Percentiles rank a stretch among this genome's conserved stretches.
Evolutionary conservation across 2,888 invertebrate genomes (phyloP).

Genomic region (Agrochola lychnidis): DNA sequence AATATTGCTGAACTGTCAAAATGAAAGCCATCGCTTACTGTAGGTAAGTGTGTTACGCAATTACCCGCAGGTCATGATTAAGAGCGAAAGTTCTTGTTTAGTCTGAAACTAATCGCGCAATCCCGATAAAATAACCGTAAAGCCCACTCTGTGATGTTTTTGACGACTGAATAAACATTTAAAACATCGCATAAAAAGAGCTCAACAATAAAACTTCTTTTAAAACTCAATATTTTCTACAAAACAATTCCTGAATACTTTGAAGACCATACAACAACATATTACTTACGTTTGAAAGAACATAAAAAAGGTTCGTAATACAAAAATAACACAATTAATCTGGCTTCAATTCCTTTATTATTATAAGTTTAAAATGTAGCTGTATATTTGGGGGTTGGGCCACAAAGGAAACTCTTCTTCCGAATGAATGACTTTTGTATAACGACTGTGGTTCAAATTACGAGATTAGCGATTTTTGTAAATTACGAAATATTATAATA

Average conservation of each 20-base stretch:
- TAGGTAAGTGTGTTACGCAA: not conserved
- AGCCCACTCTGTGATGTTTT: not conserved
- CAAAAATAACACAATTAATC: constrained; percentile 87
- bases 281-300: constrained; percentile 78
- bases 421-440: constrained; percentile 79
- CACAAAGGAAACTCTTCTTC: constrained; percentile 82
- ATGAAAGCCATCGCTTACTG: not conserved
- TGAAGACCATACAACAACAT: constrained; percentile 71
- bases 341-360: constrained; percentile 80
- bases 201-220: constrained; percentile 56
- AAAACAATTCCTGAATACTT: constrained; percentile 40
- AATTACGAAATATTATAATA: not conserved
- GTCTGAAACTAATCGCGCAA: not conserved
- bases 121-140: not conserved
- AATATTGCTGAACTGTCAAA: not conserved
- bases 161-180: constrained; percentile 4
- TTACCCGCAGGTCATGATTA: not conserved
- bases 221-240: constrained; percentile 74
- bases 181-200: constrained; percentile 31
- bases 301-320: constrained; percentile 73
- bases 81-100: not conserved
- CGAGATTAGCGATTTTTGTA: constrained; percentile 6
- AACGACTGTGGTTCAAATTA: constrained; percentile 66
- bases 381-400: constrained; percentile 74
- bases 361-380: constrained; percentile 83